Base-by-base conservation (phyloP, 2,797 vertebrate genomes). In the Tapirus indicus region DNA sequence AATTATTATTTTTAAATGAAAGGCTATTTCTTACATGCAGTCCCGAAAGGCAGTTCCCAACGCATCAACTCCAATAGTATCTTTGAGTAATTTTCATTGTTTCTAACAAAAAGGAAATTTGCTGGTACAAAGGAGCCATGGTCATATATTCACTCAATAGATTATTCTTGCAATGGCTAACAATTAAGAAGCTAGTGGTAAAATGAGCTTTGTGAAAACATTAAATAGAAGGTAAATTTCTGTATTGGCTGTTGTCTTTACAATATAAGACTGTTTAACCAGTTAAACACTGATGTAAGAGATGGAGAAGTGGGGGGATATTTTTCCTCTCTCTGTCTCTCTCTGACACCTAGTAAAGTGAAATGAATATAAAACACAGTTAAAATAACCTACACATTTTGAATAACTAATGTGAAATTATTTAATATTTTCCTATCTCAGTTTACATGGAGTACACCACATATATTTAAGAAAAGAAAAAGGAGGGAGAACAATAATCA, bases 1-100 rank as follows among this genome's bases (percentile, higher is more conserved):
- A 41, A 69, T n/a, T 66, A 8, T 6, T 83, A 79, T 54, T 77
- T 94, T 87, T 82, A 90, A 89, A 38, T 84, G 18, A 66, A 91
- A 60, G 8, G 7, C n/a, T 35, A 6, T 44, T 74, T 78, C 54
- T 62, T 35, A 66, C 5, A 35, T 68, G 7, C 5, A 10, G 5
- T n/a, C 9, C 13, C 60, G 25, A 23, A 64, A 64, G 44, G 69
- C 6, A 82, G 3, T 3, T 82, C 4, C 25, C 13, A 68, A 29
- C 3, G 60, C 0, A 0, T 82, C 49, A 68, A 77, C 25, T 64
- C 5, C 7, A 27, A 20, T 14, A 49, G 6, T 3, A 49, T 18
- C 14, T 56, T 27, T 16, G 4, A 35, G 21, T 3, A 80, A 44
- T 60, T 66, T 41, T 91, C 25, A 47, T 64, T 88, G 35, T 47